Conservation (phyloP, 2,888 invertebrate genomes). For the Cataglyphis albicans region DNA sequence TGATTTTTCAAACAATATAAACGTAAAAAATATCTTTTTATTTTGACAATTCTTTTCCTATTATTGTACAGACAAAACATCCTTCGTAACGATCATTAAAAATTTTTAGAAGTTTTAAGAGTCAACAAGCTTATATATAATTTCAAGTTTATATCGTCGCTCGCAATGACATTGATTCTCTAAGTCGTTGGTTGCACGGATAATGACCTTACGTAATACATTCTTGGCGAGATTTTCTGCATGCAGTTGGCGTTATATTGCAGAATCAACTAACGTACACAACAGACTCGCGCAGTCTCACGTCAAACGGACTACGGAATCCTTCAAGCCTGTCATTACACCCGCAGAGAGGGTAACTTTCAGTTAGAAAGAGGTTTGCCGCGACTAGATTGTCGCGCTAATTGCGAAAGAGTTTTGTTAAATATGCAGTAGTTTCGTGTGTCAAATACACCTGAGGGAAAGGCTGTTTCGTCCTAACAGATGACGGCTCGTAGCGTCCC, state of each 20-base stretch:
- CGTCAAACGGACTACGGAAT: constrained; percentile 16
- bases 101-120: background rate
- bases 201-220: constrained; percentile 46
- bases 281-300: background rate
- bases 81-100: background rate
- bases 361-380: background rate
- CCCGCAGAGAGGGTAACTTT: background rate
- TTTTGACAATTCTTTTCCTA: too few species aligned
- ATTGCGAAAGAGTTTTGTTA: constrained; percentile 18
- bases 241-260: constrained; percentile 4
- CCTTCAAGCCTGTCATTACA: background rate
- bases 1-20: too few species aligned
- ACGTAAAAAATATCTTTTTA: too few species aligned
- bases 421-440: background rate
- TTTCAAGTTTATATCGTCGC: constrained; percentile 17
- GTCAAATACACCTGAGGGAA: background rate
- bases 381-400: constrained; percentile 2
- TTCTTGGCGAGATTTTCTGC: constrained; percentile 27
- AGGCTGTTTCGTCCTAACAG: background rate
- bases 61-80: too few species aligned
- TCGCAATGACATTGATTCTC: background rate
- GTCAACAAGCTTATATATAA: background rate
- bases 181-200: background rate
- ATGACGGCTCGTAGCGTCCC: background rate
- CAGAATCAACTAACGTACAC: constrained; percentile 14